Base-by-base conservation (phyloP, 2,888 invertebrate genomes). In the Drepana falcataria region DNA sequence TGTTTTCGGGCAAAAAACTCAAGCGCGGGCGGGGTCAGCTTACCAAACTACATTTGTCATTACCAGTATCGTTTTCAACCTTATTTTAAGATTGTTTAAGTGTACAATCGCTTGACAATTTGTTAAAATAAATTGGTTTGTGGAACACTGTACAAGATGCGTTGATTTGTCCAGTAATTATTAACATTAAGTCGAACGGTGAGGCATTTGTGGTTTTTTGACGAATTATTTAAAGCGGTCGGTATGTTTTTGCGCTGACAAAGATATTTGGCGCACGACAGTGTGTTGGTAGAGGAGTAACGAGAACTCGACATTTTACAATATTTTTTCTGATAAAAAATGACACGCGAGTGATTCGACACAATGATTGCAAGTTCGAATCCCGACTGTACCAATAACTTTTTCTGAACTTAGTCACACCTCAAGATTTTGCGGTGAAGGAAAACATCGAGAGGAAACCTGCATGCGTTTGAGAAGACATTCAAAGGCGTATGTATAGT, bases 191-290 rank as follows among this genome's bases (percentile, higher is more conserved):
- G 75, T 69, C 66, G 60, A 56, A 66, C 66, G 65, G 59, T 63
- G 65, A 56, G 75, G 77, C 70, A 76, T 79, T 68, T 69, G 54
- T 54, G 49, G 64, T 76, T 77, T 76, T 79, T 79, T 68, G 62
- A 66, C 64, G 71, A 57, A 69, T 69, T 59, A 61, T 66, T 71
- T 67, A 61, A 64, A 55, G 61, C 66, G 65, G 70, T 70, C 65
- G 59, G 60, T 58, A 59, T 52, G 55, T 61, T 70, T 71, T 63
- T 63, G 59, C 53, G 52, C 54, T 59, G 57, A 56, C 55, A 62
- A 58, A 70, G 69, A 69, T 71, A 69, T 73, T 67, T 61, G 63
- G 57, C 51, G 35, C 48, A 56, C 57, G 52, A 58, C 35, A 35
- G 0, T n/a, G 59, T 59, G 52, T 53, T 58, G 47, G 2, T 60